Evolutionary conservation across 2,888 invertebrate species (phyloP), one percentile per base, ranked within the genome.

Genomic region (Pammene aurita): DNA sequence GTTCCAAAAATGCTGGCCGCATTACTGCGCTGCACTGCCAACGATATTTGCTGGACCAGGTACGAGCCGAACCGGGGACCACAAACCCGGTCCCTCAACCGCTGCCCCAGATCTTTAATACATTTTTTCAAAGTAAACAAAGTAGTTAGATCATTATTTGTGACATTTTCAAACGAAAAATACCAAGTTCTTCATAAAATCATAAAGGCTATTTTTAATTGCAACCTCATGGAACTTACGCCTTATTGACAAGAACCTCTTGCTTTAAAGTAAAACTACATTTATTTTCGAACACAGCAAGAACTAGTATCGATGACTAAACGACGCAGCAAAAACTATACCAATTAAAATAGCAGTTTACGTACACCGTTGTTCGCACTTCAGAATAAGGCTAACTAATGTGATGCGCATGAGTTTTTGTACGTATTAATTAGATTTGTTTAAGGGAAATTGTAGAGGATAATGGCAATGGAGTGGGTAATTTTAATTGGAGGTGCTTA

Each of bases 301-400:
- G n/a, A 66, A 50, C 38, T 50, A 11, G 50, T 50, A 52, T 58
- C 41, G 34, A 50, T 50, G 42, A 60, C 66, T 35, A 50, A 48
- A 38, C 18, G 18, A 2, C 9, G 42, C 10, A 50, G 26, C 50
- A 50, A 50, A 50, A 50, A 50, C 50, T 26, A 26, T 26, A 13
- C 58, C 68, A 68, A 68, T 68, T 68, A 64, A 64, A 68, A 68
- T 64, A 58, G 52, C 52, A 14, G n/a, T 58, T 26, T 50, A 52
- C 61, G 35, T 68, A 64, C 68, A 68, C 55, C 64, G 68, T 68
- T 58, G 44, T 64, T 68, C 68, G 58, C 68, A 68, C 68, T 58
- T 68, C 68, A 14, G 14, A 9, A 54, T 68, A 68, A 58, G 68
- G 68, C 50, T 56, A 57, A 34, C 26, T 55, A n/a, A 61, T 61